Percentiles rank a stretch among this genome's conserved stretches.
Evolutionary conservation across 2,113 vertebrate species (phyloP).

Genomic region (Chelonoidis abingdonii): DNA sequence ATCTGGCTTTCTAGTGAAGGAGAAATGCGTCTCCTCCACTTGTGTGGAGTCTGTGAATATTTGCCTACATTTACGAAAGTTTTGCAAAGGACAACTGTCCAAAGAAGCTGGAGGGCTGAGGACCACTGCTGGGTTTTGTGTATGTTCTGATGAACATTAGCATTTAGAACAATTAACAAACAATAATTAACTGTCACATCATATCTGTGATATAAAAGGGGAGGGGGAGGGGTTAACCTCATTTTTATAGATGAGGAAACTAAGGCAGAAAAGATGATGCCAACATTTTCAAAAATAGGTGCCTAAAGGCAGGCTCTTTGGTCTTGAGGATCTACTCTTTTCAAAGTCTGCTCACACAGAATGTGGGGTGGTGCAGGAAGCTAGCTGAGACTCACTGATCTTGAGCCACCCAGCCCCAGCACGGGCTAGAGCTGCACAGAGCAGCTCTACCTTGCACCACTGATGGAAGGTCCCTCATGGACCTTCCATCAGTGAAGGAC

Average conservation of each 20-base stretch:
- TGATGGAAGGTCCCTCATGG: neutral
- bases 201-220: too few species aligned
- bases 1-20: neutral
- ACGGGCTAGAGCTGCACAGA: neutral
- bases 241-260: neutral
- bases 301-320: neutral
- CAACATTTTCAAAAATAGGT: neutral
- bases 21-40: neutral
- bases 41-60: neutral
- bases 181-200: neutral
- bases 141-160: neutral
- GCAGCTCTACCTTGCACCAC: neutral
- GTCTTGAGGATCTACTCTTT: neutral
- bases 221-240: neutral
- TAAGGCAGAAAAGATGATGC: neutral
- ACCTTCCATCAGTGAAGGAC: neutral
- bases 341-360: neutral
- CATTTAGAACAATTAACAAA: neutral
- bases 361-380: neutral
- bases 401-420: neutral
- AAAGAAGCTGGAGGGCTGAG: neutral
- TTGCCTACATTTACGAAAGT: neutral
- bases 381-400: neutral
- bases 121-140: accelerated
- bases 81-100: neutral